Percentiles rank a stretch among this genome's conserved stretches.
phyloP scores from a whole-genome alignment of 2,888 invertebrate genomes.

The Drosophila dives region DNA sequence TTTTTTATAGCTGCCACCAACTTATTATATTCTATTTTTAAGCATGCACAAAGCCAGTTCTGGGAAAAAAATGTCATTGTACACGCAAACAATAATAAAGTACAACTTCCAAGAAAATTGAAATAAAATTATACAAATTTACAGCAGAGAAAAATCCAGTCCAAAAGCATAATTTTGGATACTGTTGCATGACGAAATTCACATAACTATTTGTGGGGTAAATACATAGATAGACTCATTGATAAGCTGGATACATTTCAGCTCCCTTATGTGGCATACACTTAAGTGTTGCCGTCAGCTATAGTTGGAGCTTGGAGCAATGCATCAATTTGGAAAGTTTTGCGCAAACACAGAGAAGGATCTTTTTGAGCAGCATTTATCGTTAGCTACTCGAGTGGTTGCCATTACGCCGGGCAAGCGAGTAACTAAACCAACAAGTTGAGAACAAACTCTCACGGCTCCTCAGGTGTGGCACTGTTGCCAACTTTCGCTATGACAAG shows the following conservation, averaged over 20 bases:
- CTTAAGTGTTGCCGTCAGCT: constrained; percentile 1
- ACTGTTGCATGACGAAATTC: not conserved
- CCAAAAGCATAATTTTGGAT: not conserved
- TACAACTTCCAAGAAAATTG: not conserved
- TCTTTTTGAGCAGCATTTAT: constrained; percentile 16
- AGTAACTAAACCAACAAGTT: constrained; percentile 36
- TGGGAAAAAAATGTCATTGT: not conserved
- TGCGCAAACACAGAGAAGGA: constrained; percentile 7
- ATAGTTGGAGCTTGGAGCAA: constrained; percentile 13
- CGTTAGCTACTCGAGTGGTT: constrained; percentile 38
- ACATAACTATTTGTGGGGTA: not conserved
- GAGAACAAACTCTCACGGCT: constrained; percentile 8
- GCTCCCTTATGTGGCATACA: not conserved
- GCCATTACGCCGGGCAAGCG: constrained; percentile 18
- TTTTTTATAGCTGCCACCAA: not conserved
- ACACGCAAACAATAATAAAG: not conserved
- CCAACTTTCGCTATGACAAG: constrained; percentile 46
- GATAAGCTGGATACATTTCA: constrained; percentile 11
- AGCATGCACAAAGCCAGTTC: not conserved
- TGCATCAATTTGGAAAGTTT: constrained; percentile 51
- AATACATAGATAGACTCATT: not conserved
- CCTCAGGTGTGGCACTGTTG: constrained; percentile 24
- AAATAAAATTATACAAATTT: too few relatives aligned
- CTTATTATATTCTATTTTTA: not conserved
- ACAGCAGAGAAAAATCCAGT: too few relatives aligned